phyloP scores from a whole-genome alignment of 2,797 vertebrate genomes.

The Tapirus indicus region DNA sequence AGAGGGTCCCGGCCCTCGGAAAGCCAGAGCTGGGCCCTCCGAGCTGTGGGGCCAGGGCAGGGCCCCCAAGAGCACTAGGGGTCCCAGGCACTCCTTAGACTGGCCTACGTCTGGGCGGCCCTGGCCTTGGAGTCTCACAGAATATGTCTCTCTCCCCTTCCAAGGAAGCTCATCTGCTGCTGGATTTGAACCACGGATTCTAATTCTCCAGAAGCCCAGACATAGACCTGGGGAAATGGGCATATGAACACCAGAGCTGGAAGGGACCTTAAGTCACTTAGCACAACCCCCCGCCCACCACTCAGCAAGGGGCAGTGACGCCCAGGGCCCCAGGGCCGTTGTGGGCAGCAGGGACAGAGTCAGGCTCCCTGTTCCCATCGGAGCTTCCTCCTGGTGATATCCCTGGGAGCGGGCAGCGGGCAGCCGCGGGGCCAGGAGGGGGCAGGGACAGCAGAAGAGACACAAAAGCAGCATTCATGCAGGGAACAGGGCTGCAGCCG shows the following conservation, averaged over 20 bases:
- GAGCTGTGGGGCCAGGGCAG: background rate
- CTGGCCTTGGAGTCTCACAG: background rate
- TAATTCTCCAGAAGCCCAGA: background rate
- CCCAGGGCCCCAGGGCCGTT: background rate
- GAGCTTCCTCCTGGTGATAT: too few species aligned
- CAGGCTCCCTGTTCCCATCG: background rate
- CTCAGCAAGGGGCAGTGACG: background rate
- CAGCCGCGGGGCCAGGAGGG: background rate
- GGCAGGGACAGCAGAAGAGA: background rate
- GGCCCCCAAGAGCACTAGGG: background rate
- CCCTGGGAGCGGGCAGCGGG: background rate
- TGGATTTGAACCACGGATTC: too few species aligned
- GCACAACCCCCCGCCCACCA: background rate
- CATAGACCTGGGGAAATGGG: rapidly evolving
- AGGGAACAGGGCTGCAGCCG: background rate
- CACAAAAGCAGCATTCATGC: slow-evolving; percentile 56
- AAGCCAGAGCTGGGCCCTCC: background rate
- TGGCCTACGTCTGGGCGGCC: background rate
- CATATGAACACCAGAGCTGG: rapidly evolving
- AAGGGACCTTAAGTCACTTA: rapidly evolving
- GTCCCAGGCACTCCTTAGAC: rapidly evolving
- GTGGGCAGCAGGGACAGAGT: background rate
- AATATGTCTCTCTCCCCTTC: background rate
- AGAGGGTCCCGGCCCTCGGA: background rate
- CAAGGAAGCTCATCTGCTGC: rapidly evolving